Base-by-base conservation (phyloP, 2,888 invertebrate species). In the Vesta saturnalis region DNA sequence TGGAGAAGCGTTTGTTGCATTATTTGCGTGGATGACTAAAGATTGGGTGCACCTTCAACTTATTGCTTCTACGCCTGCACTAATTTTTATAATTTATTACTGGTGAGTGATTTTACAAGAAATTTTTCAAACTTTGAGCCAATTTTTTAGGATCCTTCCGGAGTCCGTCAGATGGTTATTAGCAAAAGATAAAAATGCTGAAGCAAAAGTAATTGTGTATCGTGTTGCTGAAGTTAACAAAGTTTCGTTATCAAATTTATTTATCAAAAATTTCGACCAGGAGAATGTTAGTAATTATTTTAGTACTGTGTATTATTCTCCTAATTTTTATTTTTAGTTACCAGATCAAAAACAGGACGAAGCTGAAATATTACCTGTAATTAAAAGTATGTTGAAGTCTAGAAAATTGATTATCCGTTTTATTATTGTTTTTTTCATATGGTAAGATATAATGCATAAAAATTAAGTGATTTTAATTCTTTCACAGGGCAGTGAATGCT, bases 111-210 rank as follows among this genome's bases (percentile, higher is more conserved):
- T 6, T n/a, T 6, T 39, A n/a, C 15, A 3, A 18, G n/a, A 49
- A 49, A 46, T 6, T 6, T 30, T 10, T 39, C 2, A 39, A 39
- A n/a, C 12, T 39, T 6, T 39, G 39, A n/a, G 14, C 66, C 39
- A 8, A 10, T 56, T 16, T 77, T 77, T 18, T 70, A 87, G 87
- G 84, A 77, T 87, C 22, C 85, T 90, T 18, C 90, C 90, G 0
- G 91, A 91, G 80, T 91, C 90, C 0, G 88, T 90, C 0, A 83
- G 91, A 71, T 91, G 91, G 91, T 81, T 91, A 15, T 80, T 90
- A 62, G 88, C 89, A 0, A 87, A 88, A 49, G 84, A 87, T 47
- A 83, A 86, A 70, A 84, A 85, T 39, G 81, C 84, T 52, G 85
- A 87, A 76, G 90, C 90, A 0, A 85, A 85, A 62, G 78, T 81